A percentile compares a stretch with the other conserved stretches of the same genome.
phyloP scores from a whole-genome alignment of 2,113 vertebrate species.

The Montifringilla adamsi region DNA sequence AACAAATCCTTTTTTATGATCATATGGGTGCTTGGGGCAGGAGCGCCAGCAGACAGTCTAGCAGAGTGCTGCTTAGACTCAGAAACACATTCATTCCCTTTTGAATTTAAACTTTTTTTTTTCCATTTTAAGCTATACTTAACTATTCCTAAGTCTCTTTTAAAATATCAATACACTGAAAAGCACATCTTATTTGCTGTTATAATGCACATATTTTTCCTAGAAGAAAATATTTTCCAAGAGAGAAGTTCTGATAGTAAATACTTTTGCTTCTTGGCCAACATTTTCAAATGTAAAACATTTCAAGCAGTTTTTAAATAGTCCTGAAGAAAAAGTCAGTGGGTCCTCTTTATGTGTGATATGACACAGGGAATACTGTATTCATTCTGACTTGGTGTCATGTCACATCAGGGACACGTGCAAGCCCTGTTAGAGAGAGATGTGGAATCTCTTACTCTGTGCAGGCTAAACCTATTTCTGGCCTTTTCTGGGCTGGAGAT shows the following conservation, averaged over 20 bases:
- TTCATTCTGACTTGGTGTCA: background rate
- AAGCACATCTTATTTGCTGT: background rate
- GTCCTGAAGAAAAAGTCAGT: background rate
- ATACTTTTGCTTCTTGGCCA: background rate
- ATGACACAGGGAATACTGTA: background rate
- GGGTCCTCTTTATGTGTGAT: background rate
- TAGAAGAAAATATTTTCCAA: background rate
- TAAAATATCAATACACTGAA: background rate
- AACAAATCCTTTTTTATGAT: conserved; percentile 13
- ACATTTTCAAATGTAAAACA: background rate
- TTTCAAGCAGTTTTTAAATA: background rate
- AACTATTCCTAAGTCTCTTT: background rate
- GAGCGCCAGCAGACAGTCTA: conserved; percentile 8
- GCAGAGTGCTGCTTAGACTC: background rate
- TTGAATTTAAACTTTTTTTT: background rate
- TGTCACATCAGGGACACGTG: background rate
- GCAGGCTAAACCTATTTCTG: background rate
- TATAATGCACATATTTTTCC: background rate
- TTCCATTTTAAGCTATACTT: background rate
- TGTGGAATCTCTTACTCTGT: background rate
- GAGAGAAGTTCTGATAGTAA: background rate
- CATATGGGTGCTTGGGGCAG: background rate
- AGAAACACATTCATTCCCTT: background rate
- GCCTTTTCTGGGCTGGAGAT: background rate
- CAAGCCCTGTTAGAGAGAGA: background rate